These are phyloP conservation scores for Tragopan temminckii DNA, from an alignment of 2,797 vertebrate genomes.

Conservation along the genomic window DNA sequence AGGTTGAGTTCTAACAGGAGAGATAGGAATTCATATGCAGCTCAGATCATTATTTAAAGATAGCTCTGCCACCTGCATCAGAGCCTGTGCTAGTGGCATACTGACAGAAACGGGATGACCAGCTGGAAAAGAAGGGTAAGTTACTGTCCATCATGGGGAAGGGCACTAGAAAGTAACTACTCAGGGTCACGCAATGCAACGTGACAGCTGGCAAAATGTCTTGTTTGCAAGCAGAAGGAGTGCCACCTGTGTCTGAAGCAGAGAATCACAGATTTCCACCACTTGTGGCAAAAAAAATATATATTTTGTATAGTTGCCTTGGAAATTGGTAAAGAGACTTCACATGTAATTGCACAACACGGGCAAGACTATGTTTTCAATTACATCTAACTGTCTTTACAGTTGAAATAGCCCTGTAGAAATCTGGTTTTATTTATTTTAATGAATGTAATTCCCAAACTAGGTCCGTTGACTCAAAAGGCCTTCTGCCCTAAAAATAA, in stretches of 20 bases:
- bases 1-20: not conserved
- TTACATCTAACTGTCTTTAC: not conserved
- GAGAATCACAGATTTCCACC: not conserved
- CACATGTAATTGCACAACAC: not conserved
- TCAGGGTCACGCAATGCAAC: not conserved
- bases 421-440: not conserved
- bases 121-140: not conserved
- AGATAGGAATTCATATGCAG: not conserved
- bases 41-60: not conserved
- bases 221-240: not conserved
- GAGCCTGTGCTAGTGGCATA: not conserved
- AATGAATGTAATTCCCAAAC: not conserved
- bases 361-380: not conserved
- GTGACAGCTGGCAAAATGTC: not conserved
- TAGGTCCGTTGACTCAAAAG: not conserved
- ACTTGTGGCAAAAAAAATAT: not conserved
- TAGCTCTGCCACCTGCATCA: not conserved
- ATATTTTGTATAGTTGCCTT: not conserved
- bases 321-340: not conserved
- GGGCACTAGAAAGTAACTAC: not conserved
- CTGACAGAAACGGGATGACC: fast-evolving
- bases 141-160: not conserved
- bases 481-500: not conserved
- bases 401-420: not conserved
- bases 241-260: not conserved